These are phyloP conservation scores for Fragum sueziense DNA, from an alignment of 2,888 invertebrate genomes.

Conservation along the genomic window DNA sequence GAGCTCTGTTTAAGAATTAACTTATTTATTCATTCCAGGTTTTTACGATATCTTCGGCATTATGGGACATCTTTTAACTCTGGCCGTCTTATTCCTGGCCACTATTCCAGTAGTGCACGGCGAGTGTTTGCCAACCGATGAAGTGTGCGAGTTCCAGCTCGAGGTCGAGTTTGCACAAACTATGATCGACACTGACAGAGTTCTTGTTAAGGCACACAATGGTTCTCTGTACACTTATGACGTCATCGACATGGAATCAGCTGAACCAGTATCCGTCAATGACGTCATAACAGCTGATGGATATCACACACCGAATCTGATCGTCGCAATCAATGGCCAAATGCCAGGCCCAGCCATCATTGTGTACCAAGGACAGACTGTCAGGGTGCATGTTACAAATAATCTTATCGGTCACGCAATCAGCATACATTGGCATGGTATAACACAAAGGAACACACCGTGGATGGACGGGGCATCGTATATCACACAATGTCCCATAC, in stretches of 20 bases:
- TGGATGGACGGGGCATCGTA: constrained; percentile 66
- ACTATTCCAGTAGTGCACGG: not conserved
- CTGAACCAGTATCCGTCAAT: constrained; percentile 48
- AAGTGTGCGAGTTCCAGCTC: not conserved
- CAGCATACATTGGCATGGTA: constrained; percentile 64
- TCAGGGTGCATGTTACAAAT: constrained; percentile 54
- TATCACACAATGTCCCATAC: constrained; percentile 62
- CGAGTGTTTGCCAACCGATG: not conserved
- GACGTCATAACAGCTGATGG: constrained; percentile 75
- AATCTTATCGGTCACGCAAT: constrained; percentile 54
- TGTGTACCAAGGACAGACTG: constrained; percentile 59
- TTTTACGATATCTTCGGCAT: too few relatives aligned
- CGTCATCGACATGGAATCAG: constrained; percentile 50
- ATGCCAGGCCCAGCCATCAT: constrained; percentile 47
- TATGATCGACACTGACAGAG: too few relatives aligned
- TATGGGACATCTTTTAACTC: too few relatives aligned
- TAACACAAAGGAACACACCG: constrained; percentile 53
- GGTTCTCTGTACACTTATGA: constrained; percentile 60
- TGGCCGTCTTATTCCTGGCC: too few relatives aligned
- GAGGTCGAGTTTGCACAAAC: not conserved
- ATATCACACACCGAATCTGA: constrained; percentile 55
- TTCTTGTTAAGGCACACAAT: too few relatives aligned
- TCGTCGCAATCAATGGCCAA: constrained; percentile 61
- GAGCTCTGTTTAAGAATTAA: too few relatives aligned
- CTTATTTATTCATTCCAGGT: too few relatives aligned